Conservation (phyloP, 1,140 invertebrate genomes). For the Oppia nitens region DNA sequence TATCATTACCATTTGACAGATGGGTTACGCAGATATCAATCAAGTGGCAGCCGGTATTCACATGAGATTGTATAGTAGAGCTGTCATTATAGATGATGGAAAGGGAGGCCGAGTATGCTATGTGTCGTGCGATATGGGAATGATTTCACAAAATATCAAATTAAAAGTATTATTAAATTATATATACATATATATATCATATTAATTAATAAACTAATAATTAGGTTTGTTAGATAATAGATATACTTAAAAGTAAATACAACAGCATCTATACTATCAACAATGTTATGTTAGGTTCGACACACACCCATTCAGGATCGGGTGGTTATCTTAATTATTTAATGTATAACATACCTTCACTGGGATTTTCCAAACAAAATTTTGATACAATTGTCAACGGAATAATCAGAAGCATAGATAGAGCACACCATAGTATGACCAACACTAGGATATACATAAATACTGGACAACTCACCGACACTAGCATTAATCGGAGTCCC, state of each 20-base stretch:
- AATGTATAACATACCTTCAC: constrained; percentile 62
- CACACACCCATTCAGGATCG: constrained; percentile 70
- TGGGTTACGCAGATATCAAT: constrained; percentile 75
- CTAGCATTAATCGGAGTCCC: constrained; percentile 79
- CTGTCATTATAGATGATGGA: constrained; percentile 56
- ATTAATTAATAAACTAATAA: constrained; percentile 47
- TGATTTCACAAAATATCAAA: constrained; percentile 60
- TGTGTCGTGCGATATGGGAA: constrained; percentile 62
- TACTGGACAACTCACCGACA: constrained; percentile 44
- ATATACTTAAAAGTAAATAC: constrained; percentile 32
- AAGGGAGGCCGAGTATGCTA: constrained; percentile 50
- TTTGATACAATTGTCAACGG: constrained; percentile 54
- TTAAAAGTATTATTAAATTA: too few species aligned
- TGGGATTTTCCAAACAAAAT: constrained; percentile 64
- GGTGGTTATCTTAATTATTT: constrained; percentile 72
- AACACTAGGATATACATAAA: constrained; percentile 48
- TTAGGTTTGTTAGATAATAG: constrained; percentile 48
- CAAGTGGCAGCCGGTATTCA: constrained; percentile 70
- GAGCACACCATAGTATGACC: constrained; percentile 48
- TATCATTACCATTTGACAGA: too few species aligned
- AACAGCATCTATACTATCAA: too few species aligned
- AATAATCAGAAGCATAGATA: constrained; percentile 53
- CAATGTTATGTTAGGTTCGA: too few species aligned
- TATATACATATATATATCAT: too few species aligned
- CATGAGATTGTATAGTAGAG: constrained; percentile 61